Evolutionary conservation across 2,888 invertebrate genomes (phyloP), one percentile per base, ranked within the genome.

Genomic region (Amiota communis): DNA sequence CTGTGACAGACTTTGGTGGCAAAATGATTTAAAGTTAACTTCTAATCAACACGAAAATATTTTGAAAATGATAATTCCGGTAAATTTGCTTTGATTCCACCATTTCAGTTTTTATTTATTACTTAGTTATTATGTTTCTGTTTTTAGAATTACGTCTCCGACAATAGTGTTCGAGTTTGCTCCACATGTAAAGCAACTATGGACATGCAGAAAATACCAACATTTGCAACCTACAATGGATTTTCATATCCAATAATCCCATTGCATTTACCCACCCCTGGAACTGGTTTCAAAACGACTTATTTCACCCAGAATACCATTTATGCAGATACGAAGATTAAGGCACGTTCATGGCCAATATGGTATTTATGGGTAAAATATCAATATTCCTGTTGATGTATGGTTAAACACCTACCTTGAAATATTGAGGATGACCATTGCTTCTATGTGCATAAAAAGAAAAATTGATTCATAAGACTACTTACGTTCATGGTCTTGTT

Each of bases 11-110:
- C 12, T n/a, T 51, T 51, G 53, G 53, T 51, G 2, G 2, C 3
- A 51, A 51, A 51, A 12, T n/a, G 53, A 51, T 51, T 51, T 51
- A 12, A 51, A 51, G 53, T n/a, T n/a, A 51, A 51, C 12, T 51
- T 51, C 53, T n/a, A 51, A 51, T 12, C 53, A 51, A 51, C 53
- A 51, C 53, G 53, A 51, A 51, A 51, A 51, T 51, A 51, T 51
- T 51, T 51, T n/a, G n/a, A n/a, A 51, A 51, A 51, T 51, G 0
- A 51, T 51, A 51, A 51, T 51, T 51, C 53, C 4, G 12, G 12
- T 51, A n/a, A n/a, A n/a, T 51, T 51, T 12, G 53, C n/a, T 12
- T 51, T 51, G 12, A 51, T 51, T 51, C 4, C 51, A 51, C 51
- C n/a, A 51, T 13, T 51, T 51, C n/a, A 51, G 51, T 51, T 51